A percentile compares a stretch with the other conserved stretches of the same genome.
Evolutionary conservation across 2,113 vertebrate genomes (phyloP).

Genomic region (Maylandia zebra): DNA sequence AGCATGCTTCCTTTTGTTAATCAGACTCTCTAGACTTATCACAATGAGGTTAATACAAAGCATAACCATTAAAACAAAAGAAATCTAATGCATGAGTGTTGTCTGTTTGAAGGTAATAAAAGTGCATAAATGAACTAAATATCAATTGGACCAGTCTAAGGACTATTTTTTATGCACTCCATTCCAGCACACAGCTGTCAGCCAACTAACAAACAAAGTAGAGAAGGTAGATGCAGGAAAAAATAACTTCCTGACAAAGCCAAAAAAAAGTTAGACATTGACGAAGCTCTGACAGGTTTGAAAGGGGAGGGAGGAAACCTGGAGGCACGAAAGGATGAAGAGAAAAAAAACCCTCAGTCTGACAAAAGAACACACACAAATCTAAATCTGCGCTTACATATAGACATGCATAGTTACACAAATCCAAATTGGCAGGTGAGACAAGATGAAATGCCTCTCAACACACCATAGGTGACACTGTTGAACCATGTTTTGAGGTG

Average conservation of each 20-base stretch:
- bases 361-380: neutral
- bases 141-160: neutral
- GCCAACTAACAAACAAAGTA: neutral
- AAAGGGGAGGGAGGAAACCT: neutral
- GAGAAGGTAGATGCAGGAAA: neutral
- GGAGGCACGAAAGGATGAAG: neutral
- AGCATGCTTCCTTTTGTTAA: neutral
- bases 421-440: neutral
- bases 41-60: neutral
- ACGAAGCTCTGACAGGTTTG: neutral
- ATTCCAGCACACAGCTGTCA: neutral
- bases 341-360: neutral
- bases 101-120: neutral
- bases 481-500: slow-evolving; percentile 36
- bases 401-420: neutral
- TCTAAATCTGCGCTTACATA: neutral
- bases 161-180: neutral
- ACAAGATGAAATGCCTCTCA: slow-evolving; percentile 33
- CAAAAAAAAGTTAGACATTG: slow-evolving; percentile 68
- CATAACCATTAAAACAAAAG: neutral
- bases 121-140: neutral
- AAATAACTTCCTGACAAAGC: slow-evolving; percentile 76
- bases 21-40: neutral
- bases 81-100: neutral
- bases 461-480: slow-evolving; percentile 45